Conservation (phyloP, 2,888 invertebrate genomes). For the Ceratothoa steindachneri region DNA sequence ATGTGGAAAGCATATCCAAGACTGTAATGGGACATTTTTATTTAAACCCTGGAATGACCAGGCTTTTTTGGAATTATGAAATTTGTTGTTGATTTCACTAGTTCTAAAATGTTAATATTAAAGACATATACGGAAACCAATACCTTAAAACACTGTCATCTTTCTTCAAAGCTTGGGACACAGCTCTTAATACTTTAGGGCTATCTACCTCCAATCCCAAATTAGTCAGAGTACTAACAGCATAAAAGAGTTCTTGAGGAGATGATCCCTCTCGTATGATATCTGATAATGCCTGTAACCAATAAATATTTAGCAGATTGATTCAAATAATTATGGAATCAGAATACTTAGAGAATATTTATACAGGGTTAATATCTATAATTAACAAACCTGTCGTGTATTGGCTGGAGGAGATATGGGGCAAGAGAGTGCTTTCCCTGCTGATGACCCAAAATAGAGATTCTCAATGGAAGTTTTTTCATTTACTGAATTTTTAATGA, state of each 20-base stretch:
- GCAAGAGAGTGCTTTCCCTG: conserved; percentile 61
- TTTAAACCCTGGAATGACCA: background rate
- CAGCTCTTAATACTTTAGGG: conserved; percentile 66
- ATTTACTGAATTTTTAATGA: conserved; percentile 52
- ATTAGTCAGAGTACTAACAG: conserved; percentile 65
- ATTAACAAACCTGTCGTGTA: conserved; percentile 56
- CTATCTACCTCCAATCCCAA: conserved; percentile 64
- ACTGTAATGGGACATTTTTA: conserved; percentile 56
- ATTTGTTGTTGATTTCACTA: too few relatives aligned
- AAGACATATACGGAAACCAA: too few relatives aligned
- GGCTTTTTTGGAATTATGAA: background rate
- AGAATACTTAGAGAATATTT: too few relatives aligned
- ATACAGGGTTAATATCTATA: too few relatives aligned
- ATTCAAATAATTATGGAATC: too few relatives aligned
- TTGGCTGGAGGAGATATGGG: conserved; percentile 59
- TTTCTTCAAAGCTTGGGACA: conserved; percentile 73
- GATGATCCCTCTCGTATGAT: conserved; percentile 58
- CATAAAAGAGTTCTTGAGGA: conserved; percentile 66
- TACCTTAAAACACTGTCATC: conserved; percentile 71
- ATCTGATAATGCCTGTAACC: conserved; percentile 53
- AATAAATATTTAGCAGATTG: background rate
- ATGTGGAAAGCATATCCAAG: conserved; percentile 79
- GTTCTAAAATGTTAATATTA: too few relatives aligned
- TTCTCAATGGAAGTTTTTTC: conserved; percentile 55
- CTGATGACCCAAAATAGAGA: conserved; percentile 64